Base-by-base conservation (phyloP, 2,113 vertebrate species). In the Casuarius casuarius region DNA sequence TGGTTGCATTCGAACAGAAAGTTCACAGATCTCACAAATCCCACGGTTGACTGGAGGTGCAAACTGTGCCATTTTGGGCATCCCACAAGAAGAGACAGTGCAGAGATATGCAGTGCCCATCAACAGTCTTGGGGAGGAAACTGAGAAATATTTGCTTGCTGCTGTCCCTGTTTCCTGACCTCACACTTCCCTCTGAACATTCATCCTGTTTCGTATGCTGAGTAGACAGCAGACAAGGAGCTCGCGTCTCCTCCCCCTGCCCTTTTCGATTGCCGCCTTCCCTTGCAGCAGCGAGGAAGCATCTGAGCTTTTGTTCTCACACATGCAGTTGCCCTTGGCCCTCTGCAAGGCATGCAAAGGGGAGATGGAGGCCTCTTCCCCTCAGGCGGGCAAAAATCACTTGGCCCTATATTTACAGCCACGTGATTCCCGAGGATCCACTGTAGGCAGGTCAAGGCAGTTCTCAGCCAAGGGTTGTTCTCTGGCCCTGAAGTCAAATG, bases 371-470 rank as follows among this genome's bases (percentile, higher is more conserved):
- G 23, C 25, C 23, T 72, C 25, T 16, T 26, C 15, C n/a, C 35
- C 26, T 14, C 10, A 23, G 6, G 35, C 22, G 19, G 49, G n/a
- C 62, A 63, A 35, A 9, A 18, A 11, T 33, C 29, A 58, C 56
- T 29, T 19, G 29, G 56, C 29, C 29, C 56, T 33, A 46, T 46
- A 44, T 10, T 58, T 26, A 84, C 23, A 89, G 65, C 5, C 6
- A 15, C 1, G 1, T 62, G 29, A n/a, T 35, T 67, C 46, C 28
- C 0, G 0, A 77, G 48, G 12, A 77, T 67, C 12, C 31, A 78
- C 61, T n/a, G 31, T 26, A 89, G 44, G 31, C 5, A 22, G 12
- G 14, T 25, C 38, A 92, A 21, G 52, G 13, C 22, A 83, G 52
- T 13, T 76, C 12, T 28, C 70, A 75, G 40, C 63, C 5, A 19